Base-by-base conservation (phyloP, 2,888 invertebrate species). In the Serrognathus titanus region DNA sequence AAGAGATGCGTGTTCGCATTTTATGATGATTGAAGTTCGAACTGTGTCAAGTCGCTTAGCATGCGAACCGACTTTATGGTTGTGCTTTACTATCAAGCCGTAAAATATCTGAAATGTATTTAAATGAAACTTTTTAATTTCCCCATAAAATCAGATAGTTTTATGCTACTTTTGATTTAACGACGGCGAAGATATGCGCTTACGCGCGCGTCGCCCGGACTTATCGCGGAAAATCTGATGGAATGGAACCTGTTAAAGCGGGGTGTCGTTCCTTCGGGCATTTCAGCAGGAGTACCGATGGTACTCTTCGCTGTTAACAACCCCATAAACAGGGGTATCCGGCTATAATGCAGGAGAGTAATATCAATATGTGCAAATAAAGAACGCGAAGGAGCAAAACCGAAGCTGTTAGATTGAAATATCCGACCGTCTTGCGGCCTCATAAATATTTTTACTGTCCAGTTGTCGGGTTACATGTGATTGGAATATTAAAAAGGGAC, bases 51-150 rank as follows among this genome's bases (percentile, higher is more conserved):
- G 71, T 71, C 70, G 71, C 72, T 73, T 74, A 72, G 71, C 71
- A 72, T 74, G 70, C 71, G 71, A 61, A 70, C 69, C 68, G 66
- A 64, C 64, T 74, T 75, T 75, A 74, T 70, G 71, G 70, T 69
- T 67, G 67, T 63, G 68, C 69, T 75, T 75, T 74, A 75, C 70
- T 71, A 70, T 73, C 69, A 64, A 64, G 66, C 69, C 70, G 68
- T 75, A 74, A 74, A 74, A 72, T 70, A 73, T 73, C 73, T 71
- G 65, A 69, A 74, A 74, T 69, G 71, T 73, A 74, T 75, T 74
- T 74, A 74, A 74, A 75, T 72, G 74, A 71, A 73, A 72, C 71
- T 74, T 75, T 73, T 75, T 74, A 74, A 73, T 74, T 74, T 72
- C 70, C 65, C 67, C 74, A 69, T 75, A 74, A 75, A 72, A 73